Conservation (phyloP, 2,797 vertebrate genomes). For the Cyclopterus lumpus region DNA sequence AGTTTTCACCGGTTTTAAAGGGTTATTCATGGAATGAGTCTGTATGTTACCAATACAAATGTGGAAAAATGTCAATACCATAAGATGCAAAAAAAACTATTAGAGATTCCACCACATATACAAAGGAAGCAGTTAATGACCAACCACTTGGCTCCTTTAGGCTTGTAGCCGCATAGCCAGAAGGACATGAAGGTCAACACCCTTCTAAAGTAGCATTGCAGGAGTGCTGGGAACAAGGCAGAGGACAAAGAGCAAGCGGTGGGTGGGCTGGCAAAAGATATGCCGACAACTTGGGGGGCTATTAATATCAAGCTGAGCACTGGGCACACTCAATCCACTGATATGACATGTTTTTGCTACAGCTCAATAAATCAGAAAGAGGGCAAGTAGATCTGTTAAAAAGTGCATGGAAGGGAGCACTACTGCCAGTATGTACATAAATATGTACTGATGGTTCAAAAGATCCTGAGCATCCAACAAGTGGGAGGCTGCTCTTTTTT, state of each 20-base stretch:
- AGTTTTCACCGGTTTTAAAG: neutral
- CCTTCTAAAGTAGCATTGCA: neutral
- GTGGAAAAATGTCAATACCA: neutral
- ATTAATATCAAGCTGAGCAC: slow-evolving; percentile 26
- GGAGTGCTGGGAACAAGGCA: neutral
- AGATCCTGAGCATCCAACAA: neutral
- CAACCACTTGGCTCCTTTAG: neutral
- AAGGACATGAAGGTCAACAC: neutral
- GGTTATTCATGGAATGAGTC: neutral
- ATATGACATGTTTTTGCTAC: neutral
- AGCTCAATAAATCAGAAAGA: neutral
- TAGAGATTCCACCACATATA: neutral
- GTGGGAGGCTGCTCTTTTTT: neutral
- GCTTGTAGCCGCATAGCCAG: neutral
- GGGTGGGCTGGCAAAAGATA: neutral
- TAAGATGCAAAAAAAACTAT: neutral
- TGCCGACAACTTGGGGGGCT: slow-evolving; percentile 1
- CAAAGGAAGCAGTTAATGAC: slow-evolving; percentile 8
- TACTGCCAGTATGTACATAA: neutral
- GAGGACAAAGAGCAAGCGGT: slow-evolving; percentile 8
- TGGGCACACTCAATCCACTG: neutral
- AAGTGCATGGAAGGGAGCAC: neutral
- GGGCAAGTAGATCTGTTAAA: neutral
- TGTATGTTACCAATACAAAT: neutral
- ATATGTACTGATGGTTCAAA: neutral